Conservation (phyloP, 2,797 vertebrate species). For the Mus caroli region DNA sequence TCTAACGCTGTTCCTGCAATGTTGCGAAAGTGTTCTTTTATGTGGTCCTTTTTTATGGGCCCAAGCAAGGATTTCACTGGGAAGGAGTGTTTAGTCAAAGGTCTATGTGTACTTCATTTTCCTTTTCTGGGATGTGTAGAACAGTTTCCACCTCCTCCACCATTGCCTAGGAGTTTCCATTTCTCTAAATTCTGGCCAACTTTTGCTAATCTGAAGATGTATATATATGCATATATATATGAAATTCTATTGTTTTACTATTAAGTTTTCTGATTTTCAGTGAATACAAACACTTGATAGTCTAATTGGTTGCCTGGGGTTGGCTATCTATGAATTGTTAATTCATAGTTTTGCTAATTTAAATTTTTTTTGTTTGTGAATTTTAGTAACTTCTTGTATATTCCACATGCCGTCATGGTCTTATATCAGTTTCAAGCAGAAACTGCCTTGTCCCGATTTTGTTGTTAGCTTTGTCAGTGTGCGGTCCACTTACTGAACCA, state of each 20-base stretch:
- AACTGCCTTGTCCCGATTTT: constrained; percentile 35
- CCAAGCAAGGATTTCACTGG: constrained; percentile 31
- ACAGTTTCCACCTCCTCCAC: background rate
- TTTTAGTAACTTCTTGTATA: constrained; percentile 23
- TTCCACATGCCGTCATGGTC: background rate
- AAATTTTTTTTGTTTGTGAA: constrained; percentile 32
- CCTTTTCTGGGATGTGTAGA: background rate
- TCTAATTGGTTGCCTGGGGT: constrained; percentile 7
- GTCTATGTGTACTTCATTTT: constrained; percentile 31
- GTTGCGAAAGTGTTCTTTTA: background rate
- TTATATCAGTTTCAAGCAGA: constrained; percentile 13
- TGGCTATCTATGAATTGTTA: constrained; percentile 51
- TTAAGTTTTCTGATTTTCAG: constrained; percentile 52
- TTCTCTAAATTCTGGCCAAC: background rate
- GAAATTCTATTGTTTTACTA: background rate
- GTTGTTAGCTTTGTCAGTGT: background rate
- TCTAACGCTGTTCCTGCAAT: constrained; percentile 16
- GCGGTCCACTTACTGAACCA: background rate
- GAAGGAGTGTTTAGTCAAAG: background rate
- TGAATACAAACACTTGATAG: constrained; percentile 27
- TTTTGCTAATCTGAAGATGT: constrained; percentile 31
- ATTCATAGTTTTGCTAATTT: constrained; percentile 43
- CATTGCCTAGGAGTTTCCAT: background rate
- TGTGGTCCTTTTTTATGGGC: constrained; percentile 11
- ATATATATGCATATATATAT: background rate